A percentile compares a stretch with the other conserved stretches of the same genome.
Conservation (phyloP, 2,888 invertebrate species). For the Lomographa bimaculata region DNA sequence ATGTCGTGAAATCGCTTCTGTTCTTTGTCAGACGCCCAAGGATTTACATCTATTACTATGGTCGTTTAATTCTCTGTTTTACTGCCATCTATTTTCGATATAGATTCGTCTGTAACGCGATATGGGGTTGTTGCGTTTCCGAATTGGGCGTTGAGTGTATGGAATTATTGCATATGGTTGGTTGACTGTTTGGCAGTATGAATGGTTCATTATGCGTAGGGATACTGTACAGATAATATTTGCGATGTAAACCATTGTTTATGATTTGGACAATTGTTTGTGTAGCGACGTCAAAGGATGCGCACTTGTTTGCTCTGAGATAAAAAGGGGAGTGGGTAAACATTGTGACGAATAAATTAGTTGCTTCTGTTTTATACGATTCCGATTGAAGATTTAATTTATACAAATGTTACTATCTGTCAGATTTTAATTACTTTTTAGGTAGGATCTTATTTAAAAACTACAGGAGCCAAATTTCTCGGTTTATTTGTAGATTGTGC, state of each 20-base stretch:
- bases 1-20: conserved; percentile 83
- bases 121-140: conserved; percentile 60
- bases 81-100: conserved; percentile 71
- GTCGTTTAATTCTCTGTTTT: conserved; percentile 75
- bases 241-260: conserved; percentile 82
- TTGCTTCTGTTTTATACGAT: conserved; percentile 27
- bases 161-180: conserved; percentile 83
- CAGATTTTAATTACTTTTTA: no score
- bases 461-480: no score
- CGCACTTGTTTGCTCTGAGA: conserved; percentile 75
- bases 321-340: conserved; percentile 49
- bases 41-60: conserved; percentile 73
- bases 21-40: conserved; percentile 77
- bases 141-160: conserved; percentile 49
- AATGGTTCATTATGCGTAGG: conserved; percentile 82
- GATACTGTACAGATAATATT: conserved; percentile 78
- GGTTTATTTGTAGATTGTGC: no score
- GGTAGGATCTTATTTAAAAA: no score
- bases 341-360: conserved; percentile 46
- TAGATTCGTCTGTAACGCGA: conserved; percentile 70
- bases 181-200: conserved; percentile 81
- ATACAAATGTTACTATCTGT: conserved; percentile 27
- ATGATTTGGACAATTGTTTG: conserved; percentile 82
- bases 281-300: conserved; percentile 80
- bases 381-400: conserved; percentile 32